Percentiles rank a stretch among this genome's conserved stretches.
Evolutionary conservation across 2,113 vertebrate genomes (phyloP).

Genomic region (Sapayoa aenigma): DNA sequence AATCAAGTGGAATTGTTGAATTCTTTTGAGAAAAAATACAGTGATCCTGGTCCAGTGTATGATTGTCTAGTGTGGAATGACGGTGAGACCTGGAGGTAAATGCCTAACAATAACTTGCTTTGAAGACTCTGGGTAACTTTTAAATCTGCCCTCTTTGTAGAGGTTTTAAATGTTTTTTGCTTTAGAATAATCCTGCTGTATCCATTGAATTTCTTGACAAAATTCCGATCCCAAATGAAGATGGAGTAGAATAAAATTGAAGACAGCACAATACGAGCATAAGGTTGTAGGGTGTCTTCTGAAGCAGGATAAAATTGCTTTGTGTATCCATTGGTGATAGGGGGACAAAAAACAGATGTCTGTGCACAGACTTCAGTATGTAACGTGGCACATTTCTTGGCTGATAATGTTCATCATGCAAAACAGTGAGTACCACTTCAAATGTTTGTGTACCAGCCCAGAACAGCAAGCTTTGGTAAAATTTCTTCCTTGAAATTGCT

Average conservation of each 20-base stretch:
- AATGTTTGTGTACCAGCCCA: neutral
- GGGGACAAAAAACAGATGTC: neutral
- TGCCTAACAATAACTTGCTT: neutral
- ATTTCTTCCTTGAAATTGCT: neutral
- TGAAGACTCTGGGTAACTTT: neutral
- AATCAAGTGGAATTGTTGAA: constrained; percentile 90
- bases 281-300: neutral
- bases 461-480: neutral
- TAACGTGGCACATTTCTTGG: neutral
- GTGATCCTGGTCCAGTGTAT: constrained; percentile 94
- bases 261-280: neutral
- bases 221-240: neutral
- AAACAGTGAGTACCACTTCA: neutral
- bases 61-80: constrained; percentile 96
- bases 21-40: constrained; percentile 95
- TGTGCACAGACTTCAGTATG: neutral
- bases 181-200: neutral
- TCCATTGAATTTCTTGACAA: neutral
- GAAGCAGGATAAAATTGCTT: neutral
- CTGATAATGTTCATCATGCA: neutral
- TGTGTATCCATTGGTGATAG: neutral
- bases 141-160: neutral
- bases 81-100: constrained; percentile 89
- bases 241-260: neutral
- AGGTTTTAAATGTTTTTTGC: neutral